Evolutionary conservation across 2,113 vertebrate genomes (phyloP).

Genomic region (Neogale vison): DNA sequence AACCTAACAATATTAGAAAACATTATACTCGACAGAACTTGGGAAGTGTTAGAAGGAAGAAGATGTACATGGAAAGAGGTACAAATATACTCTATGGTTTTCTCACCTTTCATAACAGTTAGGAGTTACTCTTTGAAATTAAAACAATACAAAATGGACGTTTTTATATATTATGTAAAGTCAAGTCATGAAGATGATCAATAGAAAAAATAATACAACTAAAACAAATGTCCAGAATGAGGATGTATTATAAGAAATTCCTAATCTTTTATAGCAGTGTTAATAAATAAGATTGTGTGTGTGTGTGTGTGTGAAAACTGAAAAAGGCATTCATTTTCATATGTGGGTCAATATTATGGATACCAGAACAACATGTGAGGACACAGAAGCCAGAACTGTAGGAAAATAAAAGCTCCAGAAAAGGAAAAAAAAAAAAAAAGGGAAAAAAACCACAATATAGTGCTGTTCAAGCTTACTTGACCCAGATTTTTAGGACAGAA

Average conservation of each 20-base stretch:
- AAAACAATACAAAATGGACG: background rate
- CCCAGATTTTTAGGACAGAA: background rate
- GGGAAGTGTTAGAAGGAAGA: background rate
- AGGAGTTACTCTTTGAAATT: background rate
- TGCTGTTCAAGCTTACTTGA: background rate
- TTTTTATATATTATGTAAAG: background rate
- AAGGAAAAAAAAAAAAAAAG: background rate
- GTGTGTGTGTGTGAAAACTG: background rate
- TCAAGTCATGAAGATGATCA: background rate
- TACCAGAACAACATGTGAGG: background rate
- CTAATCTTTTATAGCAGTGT: background rate
- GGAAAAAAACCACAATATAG: background rate
- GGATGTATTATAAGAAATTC: background rate
- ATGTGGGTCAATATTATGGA: background rate
- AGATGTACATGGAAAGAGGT: background rate
- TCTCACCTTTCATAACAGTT: background rate
- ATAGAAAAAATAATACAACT: background rate
- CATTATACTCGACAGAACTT: background rate
- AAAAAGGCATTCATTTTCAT: background rate
- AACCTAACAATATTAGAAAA: background rate
- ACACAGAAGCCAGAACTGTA: background rate
- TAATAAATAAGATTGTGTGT: background rate
- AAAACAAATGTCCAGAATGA: background rate
- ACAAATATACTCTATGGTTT: background rate
- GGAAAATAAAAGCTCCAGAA: background rate